phyloP scores from a whole-genome alignment of 2,888 invertebrate genomes.

The Parascotia fuliginaria region DNA sequence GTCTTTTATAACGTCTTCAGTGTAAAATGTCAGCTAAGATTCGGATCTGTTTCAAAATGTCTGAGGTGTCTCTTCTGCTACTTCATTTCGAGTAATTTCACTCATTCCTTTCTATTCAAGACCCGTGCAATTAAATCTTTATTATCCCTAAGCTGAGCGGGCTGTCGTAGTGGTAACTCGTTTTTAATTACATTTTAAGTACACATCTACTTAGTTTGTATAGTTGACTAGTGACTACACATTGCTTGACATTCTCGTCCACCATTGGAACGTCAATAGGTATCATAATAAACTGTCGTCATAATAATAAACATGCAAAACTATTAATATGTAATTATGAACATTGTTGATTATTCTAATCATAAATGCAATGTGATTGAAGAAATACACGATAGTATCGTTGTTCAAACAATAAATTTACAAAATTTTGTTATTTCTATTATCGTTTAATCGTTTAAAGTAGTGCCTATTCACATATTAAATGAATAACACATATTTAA shows the following conservation, averaged over 20 bases:
- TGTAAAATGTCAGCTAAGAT: conserved; percentile 32
- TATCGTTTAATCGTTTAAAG: too few species aligned
- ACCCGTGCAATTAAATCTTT: conserved; percentile 70
- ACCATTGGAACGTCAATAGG: conserved; percentile 47
- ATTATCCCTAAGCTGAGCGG: conserved; percentile 59
- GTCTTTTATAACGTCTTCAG: conserved; percentile 32
- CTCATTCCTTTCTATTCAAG: conserved; percentile 50
- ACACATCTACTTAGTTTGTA: conserved; percentile 56
- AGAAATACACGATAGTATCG: background rate
- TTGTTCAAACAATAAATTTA: too few species aligned
- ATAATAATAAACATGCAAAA: conserved; percentile 51
- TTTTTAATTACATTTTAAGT: conserved; percentile 76
- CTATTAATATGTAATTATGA: conserved; percentile 34
- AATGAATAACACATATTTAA: background rate
- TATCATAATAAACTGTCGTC: conserved; percentile 31
- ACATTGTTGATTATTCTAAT: conserved; percentile 33
- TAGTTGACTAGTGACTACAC: conserved; percentile 47
- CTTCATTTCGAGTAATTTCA: conserved; percentile 57
- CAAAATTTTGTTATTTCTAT: too few species aligned
- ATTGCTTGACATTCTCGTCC: conserved; percentile 47
- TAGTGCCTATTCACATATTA: too few species aligned
- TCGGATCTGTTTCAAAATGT: conserved; percentile 31
- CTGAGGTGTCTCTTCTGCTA: conserved; percentile 28
- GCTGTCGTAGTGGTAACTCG: conserved; percentile 62
- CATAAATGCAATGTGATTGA: conserved; percentile 6